These are phyloP conservation scores for Corvus moneduloides DNA, from an alignment of 2,113 vertebrate genomes.

Conservation along the genomic window DNA sequence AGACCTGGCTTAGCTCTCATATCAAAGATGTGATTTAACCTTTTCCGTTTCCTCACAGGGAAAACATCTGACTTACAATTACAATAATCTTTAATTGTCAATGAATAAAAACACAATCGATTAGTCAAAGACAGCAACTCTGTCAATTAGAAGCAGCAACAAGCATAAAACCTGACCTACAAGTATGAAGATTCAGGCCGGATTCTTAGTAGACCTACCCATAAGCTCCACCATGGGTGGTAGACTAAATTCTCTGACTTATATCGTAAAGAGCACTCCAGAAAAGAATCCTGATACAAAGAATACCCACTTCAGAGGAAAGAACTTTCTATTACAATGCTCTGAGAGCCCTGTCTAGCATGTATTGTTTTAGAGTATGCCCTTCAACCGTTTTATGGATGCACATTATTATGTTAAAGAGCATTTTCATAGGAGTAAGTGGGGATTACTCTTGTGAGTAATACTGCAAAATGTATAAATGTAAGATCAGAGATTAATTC, in stretches of 20 bases:
- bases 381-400: neutral
- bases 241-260: neutral
- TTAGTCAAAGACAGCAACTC: neutral
- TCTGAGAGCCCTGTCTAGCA: neutral
- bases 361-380: neutral
- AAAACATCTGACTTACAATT: neutral
- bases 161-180: neutral
- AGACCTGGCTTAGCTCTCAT: neutral
- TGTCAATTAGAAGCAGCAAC: neutral
- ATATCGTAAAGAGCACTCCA: neutral
- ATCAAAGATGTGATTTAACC: conserved; percentile 40
- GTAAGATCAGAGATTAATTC: neutral
- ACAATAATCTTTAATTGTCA: conserved; percentile 23
- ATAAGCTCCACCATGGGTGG: neutral
- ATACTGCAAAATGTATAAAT: neutral
- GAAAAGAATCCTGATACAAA: neutral
- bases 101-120: neutral
- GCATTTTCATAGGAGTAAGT: neutral
- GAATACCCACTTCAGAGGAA: neutral
- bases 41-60: conserved; percentile 8
- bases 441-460: neutral
- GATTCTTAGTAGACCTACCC: neutral
- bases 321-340: neutral
- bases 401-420: neutral
- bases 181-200: neutral